Conservation (phyloP, 2,797 vertebrate genomes). For the Allobates femoralis region DNA sequence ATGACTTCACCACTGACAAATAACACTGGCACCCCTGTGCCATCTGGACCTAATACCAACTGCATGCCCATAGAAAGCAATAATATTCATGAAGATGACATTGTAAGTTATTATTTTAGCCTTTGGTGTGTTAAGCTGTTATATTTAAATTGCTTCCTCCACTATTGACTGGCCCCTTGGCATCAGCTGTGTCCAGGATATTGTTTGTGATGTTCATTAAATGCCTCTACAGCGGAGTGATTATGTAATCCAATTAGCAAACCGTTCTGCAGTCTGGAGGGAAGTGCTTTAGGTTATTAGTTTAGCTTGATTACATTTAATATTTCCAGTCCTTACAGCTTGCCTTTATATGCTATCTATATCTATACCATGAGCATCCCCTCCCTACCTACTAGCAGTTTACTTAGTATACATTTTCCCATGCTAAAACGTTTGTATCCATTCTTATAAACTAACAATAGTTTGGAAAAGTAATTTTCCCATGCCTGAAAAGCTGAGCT, state of each 20-base stretch:
- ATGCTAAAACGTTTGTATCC: no score
- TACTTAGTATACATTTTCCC: background rate
- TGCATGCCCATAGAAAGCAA: slow-evolving; percentile 81
- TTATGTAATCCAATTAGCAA: background rate
- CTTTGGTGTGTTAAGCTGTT: background rate
- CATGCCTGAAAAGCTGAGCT: no score
- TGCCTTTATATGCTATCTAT: background rate
- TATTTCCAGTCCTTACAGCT: background rate
- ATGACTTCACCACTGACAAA: slow-evolving; percentile 85
- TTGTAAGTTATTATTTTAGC: slow-evolving; percentile 82
- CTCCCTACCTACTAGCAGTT: no score
- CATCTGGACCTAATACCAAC: slow-evolving; percentile 77
- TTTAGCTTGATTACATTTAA: background rate
- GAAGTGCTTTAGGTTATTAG: background rate
- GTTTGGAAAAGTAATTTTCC: no score
- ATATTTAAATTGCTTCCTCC: background rate
- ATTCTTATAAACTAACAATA: no score
- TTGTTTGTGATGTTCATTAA: background rate
- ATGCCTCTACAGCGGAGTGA: background rate
- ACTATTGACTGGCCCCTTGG: background rate
- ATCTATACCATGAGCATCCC: no score
- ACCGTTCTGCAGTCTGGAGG: background rate
- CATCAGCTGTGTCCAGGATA: background rate
- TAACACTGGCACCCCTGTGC: slow-evolving; percentile 74
- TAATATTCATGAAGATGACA: slow-evolving; percentile 82